A percentile compares a stretch with the other conserved stretches of the same genome.
Evolutionary conservation across 2,888 invertebrate species (phyloP).

Genomic region (Ophion costatus): DNA sequence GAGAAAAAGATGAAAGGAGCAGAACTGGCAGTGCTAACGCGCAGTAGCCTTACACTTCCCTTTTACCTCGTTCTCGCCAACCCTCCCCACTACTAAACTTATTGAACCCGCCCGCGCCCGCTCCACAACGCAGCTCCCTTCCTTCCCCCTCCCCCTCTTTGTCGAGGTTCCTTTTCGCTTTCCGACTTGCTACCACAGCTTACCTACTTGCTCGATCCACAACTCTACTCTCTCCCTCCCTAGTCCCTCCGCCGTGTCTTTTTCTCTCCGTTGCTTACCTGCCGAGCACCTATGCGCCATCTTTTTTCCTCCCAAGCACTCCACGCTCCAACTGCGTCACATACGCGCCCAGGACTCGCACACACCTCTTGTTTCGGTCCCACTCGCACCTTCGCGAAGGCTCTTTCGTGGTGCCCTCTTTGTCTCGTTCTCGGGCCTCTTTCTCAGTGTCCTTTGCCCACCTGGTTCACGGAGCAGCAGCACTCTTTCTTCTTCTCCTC

Average conservation of each 20-base stretch:
- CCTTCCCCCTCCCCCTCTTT: constrained; percentile 41
- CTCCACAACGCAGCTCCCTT: constrained; percentile 43
- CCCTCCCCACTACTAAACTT: constrained; percentile 30
- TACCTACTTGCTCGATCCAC: constrained; percentile 53
- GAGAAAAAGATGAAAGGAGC: constrained; percentile 71
- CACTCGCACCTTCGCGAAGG: constrained; percentile 57
- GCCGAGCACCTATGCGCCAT: constrained; percentile 19
- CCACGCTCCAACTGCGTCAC: neutral
- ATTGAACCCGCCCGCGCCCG: constrained; percentile 52
- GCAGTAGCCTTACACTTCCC: constrained; percentile 79
- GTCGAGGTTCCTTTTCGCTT: constrained; percentile 62
- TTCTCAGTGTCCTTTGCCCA: constrained; percentile 54
- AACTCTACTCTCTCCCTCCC: constrained; percentile 64
- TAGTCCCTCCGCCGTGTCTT: constrained; percentile 7
- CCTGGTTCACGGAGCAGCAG: constrained; percentile 54
- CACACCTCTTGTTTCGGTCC: constrained; percentile 44
- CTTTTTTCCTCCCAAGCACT: constrained; percentile 43
- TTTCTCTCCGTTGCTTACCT: constrained; percentile 56
- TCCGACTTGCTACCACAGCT: constrained; percentile 65
- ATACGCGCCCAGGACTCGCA: neutral
- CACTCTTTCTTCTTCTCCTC: constrained; percentile 62
- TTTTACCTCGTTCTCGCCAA: constrained; percentile 62
- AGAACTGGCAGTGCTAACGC: constrained; percentile 82
- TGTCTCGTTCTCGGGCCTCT: constrained; percentile 53
- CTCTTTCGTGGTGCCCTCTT: constrained; percentile 47